Evolutionary conservation across 2,113 vertebrate genomes (phyloP).

Genomic region (Lepidiolamprologus cunningtoni): DNA sequence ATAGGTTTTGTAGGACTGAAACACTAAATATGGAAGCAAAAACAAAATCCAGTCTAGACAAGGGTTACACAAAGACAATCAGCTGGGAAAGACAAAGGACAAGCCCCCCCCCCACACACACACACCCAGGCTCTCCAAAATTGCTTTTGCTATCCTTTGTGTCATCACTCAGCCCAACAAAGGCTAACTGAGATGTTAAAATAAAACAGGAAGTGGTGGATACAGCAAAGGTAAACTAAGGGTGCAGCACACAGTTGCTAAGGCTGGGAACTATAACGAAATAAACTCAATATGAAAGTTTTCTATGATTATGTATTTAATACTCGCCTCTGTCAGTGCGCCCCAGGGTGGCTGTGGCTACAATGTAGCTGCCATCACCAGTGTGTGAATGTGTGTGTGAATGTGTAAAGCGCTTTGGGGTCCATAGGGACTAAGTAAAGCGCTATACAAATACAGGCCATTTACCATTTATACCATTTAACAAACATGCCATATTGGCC

Average conservation of each 20-base stretch:
- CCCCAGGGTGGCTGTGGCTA: background rate
- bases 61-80: background rate
- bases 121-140: background rate
- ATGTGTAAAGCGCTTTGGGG: background rate
- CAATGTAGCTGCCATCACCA: background rate
- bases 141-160: background rate
- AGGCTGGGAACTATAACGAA: background rate
- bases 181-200: background rate
- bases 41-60: background rate
- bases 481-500: too few species aligned
- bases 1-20: fast-evolving
- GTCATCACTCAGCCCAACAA: background rate
- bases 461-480: background rate
- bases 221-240: background rate
- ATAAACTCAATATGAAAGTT: background rate
- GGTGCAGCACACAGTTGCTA: background rate
- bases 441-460: fast-evolving
- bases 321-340: background rate
- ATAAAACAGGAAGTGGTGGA: background rate
- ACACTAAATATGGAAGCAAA: background rate
- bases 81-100: background rate
- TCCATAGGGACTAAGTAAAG: fast-evolving
- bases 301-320: background rate
- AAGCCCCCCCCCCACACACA: background rate
- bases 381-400: background rate